Evolutionary conservation across 2,888 invertebrate genomes (phyloP).

Genomic region (Metellina segmentata): DNA sequence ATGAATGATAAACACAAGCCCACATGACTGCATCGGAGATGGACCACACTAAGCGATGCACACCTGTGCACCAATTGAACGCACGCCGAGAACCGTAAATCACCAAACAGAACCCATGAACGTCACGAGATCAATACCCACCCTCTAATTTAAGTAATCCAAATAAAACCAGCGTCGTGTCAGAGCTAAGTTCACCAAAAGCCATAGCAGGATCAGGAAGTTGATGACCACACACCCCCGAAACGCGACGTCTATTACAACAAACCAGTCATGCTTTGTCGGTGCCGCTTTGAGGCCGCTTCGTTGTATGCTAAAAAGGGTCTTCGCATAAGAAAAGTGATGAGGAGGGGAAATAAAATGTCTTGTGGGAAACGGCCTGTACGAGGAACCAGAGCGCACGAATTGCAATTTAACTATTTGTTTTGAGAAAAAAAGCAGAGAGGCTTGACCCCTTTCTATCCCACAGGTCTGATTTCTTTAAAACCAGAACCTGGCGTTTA

Average conservation of each 20-base stretch:
- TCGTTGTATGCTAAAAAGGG: constrained; percentile 53
- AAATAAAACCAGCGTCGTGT: background rate
- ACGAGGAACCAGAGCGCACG: constrained; percentile 7
- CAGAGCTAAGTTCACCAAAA: constrained; percentile 1
- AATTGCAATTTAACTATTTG: constrained; percentile 53
- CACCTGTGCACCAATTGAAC: too few relatives aligned
- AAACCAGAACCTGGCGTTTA: background rate
- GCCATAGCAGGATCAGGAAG: constrained; percentile 26
- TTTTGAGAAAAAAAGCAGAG: constrained; percentile 13
- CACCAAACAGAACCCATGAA: background rate
- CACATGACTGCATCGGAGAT: background rate
- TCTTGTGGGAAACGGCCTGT: constrained; percentile 8
- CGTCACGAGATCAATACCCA: too few relatives aligned
- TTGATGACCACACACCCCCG: constrained; percentile 27
- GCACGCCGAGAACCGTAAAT: too few relatives aligned
- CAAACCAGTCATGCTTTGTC: constrained; percentile 41
- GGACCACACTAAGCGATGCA: background rate
- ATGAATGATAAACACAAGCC: background rate
- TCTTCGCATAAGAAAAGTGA: constrained; percentile 7
- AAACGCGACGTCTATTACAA: constrained; percentile 42
- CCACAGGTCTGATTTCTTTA: constrained; percentile 21
- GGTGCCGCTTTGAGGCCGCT: constrained; percentile 31
- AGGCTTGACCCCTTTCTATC: constrained; percentile 33
- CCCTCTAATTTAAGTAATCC: background rate
- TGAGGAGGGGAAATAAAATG: background rate